Percentiles rank a stretch among this genome's conserved stretches.
phyloP scores from a whole-genome alignment of 2,797 vertebrate species.

The Enteromius treurensis region DNA sequence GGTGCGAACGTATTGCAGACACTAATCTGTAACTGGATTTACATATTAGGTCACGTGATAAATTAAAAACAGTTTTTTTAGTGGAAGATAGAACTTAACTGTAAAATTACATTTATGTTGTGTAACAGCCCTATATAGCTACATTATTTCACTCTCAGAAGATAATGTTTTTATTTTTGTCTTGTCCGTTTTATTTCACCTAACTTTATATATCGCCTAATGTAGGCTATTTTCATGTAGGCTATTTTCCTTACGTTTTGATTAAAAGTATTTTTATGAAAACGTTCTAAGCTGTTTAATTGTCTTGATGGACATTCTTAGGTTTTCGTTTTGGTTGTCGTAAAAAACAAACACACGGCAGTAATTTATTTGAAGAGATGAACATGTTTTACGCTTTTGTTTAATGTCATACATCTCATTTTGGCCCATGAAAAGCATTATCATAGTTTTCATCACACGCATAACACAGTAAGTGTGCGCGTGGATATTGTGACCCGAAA shows the following conservation, averaged over 20 bases:
- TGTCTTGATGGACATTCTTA: not conserved
- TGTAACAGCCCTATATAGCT: not conserved
- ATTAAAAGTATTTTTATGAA: not conserved
- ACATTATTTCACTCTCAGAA: not conserved
- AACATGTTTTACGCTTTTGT: not conserved
- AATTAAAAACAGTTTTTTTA: not conserved
- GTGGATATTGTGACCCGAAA: not conserved
- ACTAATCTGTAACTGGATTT: not conserved
- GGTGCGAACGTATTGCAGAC: too few relatives aligned
- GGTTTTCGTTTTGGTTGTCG: not conserved
- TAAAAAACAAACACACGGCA: not conserved
- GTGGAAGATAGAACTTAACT: not conserved
- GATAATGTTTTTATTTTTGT: not conserved
- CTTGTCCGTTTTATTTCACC: not conserved
- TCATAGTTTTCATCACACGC: not conserved
- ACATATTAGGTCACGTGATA: not conserved
- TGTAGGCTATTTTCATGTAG: not conserved
- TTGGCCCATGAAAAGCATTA: not conserved
- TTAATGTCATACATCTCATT: not conserved
- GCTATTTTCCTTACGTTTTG: not conserved
- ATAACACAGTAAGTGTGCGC: not conserved
- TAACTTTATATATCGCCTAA: not conserved
- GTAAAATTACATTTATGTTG: not conserved
- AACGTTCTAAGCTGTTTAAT: not conserved
- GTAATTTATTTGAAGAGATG: not conserved